These are phyloP conservation scores for Oostethus manadensis DNA, from an alignment of 2,113 vertebrate genomes.

Conservation along the genomic window DNA sequence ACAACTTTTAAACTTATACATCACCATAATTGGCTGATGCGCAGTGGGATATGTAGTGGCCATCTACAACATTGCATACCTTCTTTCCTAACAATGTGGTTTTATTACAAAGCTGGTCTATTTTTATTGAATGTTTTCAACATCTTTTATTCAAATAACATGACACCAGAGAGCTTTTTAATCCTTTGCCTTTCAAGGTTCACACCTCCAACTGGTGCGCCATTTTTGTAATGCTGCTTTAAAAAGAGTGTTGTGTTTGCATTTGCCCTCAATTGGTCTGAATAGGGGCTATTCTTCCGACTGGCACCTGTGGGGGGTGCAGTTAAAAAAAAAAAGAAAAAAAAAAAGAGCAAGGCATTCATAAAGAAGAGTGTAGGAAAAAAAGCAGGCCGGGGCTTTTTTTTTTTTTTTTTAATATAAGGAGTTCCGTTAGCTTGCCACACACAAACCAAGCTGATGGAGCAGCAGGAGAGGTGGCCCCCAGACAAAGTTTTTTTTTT, in stretches of 20 bases:
- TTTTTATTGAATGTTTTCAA: background rate
- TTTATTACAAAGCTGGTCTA: too few species aligned
- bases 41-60: too few species aligned
- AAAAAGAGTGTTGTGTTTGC: slow-evolving; percentile 68
- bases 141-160: background rate
- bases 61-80: too few species aligned
- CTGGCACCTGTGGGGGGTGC: slow-evolving; percentile 58
- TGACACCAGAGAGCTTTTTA: slow-evolving; percentile 36
- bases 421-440: slow-evolving; percentile 54
- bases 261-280: slow-evolving; percentile 60
- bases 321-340: slow-evolving; percentile 50
- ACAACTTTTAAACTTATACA: too few species aligned
- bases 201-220: slow-evolving; percentile 47
- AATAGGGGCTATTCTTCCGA: slow-evolving; percentile 63
- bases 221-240: slow-evolving; percentile 59
- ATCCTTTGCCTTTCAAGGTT: slow-evolving; percentile 45
- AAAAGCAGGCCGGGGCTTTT: slow-evolving; percentile 63
- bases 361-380: slow-evolving; percentile 57
- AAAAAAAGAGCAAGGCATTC: slow-evolving; percentile 65
- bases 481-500: slow-evolving; percentile 69
- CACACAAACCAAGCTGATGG: slow-evolving; percentile 69
- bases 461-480: slow-evolving; percentile 63
- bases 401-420: slow-evolving; percentile 55
- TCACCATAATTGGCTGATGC: too few species aligned
- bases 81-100: too few species aligned